These are phyloP conservation scores for Operophtera brumata DNA, from an alignment of 2,888 invertebrate species.

Conservation along the genomic window DNA sequence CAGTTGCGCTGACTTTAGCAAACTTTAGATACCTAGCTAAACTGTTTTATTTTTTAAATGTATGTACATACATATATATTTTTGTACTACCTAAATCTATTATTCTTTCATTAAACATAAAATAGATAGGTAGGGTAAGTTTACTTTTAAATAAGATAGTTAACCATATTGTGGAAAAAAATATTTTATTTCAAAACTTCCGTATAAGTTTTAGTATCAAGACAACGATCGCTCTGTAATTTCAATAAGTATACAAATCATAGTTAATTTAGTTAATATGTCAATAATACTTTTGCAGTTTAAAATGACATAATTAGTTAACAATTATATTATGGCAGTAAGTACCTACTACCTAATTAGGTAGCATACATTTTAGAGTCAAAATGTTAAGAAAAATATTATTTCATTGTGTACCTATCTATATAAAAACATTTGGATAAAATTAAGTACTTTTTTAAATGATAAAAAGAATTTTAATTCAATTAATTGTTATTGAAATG, in stretches of 20 bases:
- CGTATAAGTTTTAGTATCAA: constrained; percentile 35
- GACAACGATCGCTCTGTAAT: constrained; percentile 34
- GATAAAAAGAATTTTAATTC: no score
- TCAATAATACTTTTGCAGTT: constrained; percentile 20
- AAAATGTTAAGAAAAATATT: constrained; percentile 3
- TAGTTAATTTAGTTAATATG: constrained; percentile 18
- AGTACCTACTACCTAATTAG: background rate
- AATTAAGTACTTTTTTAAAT: background rate
- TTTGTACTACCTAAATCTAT: no score
- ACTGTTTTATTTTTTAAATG: no score
- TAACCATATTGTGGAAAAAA: constrained; percentile 21
- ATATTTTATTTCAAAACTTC: constrained; percentile 35
- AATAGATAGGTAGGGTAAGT: no score
- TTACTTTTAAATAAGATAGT: background rate
- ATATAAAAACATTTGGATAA: background rate
- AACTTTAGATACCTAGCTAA: no score
- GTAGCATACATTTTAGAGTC: constrained; percentile 4
- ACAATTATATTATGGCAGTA: constrained; percentile 14
- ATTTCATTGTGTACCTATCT: background rate
- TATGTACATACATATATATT: no score
- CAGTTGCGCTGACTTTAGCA: no score
- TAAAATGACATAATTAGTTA: constrained; percentile 5
- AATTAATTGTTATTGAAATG: background rate
- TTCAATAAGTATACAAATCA: constrained; percentile 27
- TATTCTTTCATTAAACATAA: no score